phyloP scores from a whole-genome alignment of 2,888 invertebrate genomes.

The Danaus chrysippus region DNA sequence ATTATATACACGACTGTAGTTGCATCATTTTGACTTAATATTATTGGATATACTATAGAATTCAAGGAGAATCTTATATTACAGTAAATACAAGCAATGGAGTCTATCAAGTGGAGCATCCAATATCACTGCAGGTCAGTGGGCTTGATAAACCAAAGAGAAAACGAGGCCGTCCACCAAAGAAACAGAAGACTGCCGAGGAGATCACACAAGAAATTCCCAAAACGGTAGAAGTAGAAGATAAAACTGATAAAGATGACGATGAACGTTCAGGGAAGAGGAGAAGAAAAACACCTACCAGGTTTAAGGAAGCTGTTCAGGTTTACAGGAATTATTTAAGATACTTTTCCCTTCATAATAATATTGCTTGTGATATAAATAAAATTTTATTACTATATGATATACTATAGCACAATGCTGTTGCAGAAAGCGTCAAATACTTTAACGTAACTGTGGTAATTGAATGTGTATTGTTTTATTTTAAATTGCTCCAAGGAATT shows the following conservation, averaged over 20 bases:
- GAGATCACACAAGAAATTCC: constrained; percentile 49
- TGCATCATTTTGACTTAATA: too few relatives aligned
- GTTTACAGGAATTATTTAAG: constrained; percentile 42
- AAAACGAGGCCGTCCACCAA: constrained; percentile 85
- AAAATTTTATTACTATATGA: too few relatives aligned
- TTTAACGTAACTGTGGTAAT: too few relatives aligned
- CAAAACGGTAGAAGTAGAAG: constrained; percentile 37
- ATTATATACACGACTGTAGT: too few relatives aligned
- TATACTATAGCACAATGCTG: too few relatives aligned
- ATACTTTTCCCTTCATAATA: background rate
- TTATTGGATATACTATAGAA: too few relatives aligned
- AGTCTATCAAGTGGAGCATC: constrained; percentile 82
- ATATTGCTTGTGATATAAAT: background rate
- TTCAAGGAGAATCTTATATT: background rate
- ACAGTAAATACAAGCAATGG: constrained; percentile 81
- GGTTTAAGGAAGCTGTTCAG: constrained; percentile 81
- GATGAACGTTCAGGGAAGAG: constrained; percentile 80
- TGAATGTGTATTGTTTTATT: too few relatives aligned
- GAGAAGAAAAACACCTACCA: constrained; percentile 81
- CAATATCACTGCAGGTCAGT: constrained; percentile 80
- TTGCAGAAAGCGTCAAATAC: too few relatives aligned
- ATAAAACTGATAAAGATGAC: constrained; percentile 38
- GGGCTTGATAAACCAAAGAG: constrained; percentile 82
- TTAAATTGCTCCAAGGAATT: too few relatives aligned
- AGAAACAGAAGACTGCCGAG: constrained; percentile 67